A percentile compares a stretch with the other conserved stretches of the same genome.
Evolutionary conservation across 2,888 invertebrate species (phyloP).

Genomic region (Tineola bisselliella): DNA sequence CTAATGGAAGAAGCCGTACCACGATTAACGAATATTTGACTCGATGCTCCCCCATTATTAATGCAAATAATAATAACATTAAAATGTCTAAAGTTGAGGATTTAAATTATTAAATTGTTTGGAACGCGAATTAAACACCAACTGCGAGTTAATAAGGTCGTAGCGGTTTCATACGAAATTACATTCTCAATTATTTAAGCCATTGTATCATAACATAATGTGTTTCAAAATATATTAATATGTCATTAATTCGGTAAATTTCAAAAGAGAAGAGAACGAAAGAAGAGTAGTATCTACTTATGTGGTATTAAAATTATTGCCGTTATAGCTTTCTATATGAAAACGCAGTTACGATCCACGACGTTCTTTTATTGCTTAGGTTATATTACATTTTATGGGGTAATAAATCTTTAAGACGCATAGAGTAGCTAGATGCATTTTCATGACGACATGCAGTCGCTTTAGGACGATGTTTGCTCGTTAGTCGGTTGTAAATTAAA

Average conservation of each 20-base stretch:
- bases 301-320: slow-evolving; percentile 15
- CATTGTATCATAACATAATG: no score
- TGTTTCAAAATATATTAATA: no score
- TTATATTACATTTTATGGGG: slow-evolving; percentile 54
- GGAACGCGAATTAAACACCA: neutral
- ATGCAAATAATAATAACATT: slow-evolving; percentile 10
- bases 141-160: neutral
- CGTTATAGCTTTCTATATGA: slow-evolving; percentile 16
- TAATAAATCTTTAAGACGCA: slow-evolving; percentile 49
- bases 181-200: no score
- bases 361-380: slow-evolving; percentile 50
- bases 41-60: slow-evolving; percentile 9
- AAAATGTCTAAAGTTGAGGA: neutral
- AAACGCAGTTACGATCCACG: slow-evolving; percentile 19
- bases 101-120: neutral
- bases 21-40: slow-evolving; percentile 14
- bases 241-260: no score
- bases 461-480: neutral
- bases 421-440: slow-evolving; percentile 20
- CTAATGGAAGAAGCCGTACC: slow-evolving; percentile 11
- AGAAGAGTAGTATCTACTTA: no score
- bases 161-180: neutral
- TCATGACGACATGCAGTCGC: slow-evolving; percentile 6
- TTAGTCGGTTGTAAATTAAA: neutral
- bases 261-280: no score